Base-by-base conservation (phyloP, 2,113 vertebrate species). In the Rhinogobius similis region DNA sequence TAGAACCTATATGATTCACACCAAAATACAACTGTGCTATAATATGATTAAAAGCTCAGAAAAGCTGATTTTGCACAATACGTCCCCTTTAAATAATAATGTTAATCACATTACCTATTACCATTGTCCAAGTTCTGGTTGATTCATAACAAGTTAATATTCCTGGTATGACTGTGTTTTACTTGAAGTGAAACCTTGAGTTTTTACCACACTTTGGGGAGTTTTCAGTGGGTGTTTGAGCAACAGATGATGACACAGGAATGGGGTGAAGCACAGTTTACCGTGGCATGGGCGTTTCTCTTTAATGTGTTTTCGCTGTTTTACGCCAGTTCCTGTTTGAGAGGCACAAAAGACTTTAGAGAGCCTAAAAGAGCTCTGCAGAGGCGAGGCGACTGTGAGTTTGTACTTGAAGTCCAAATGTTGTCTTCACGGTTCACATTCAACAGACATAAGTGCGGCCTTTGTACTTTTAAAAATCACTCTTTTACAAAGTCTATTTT, bases 271-370 rank as follows among this genome's bases (percentile, higher is more conserved):
- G 44, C 46, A 59, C 41, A 9, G n/a, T 52, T 53, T 48, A 8
- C 46, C 59, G 44, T 66, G n/a, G n/a, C 46, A 20, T 58, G 58
- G 58, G 71, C 0, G 10, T 6, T 24, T 32, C 20, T 64, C 11
- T 55, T 13, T 14, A 11, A 55, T 24, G 78, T 43, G 36, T 52
- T 64, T 59, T 65, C 74, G 65, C 58, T 38, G 64, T 59, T 67
- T 1, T 68, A 59, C 18, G 41, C 70, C 11, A 61, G 73, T 90
- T 91, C 87, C 90, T 90, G 90, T 83, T 65, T 12, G 29, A 67
- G n/a, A 53, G 72, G 55, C 39, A 65, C 68, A 32, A 78, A 46
- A 46, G 2, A 48, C 5, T 41, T 41, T 81, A 79, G 70, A 11
- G 23, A 75, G 44, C 62, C 2, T 59, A 55, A 55, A 6, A 68